Evolutionary conservation across 2,797 vertebrate species (phyloP).

Genomic region (Knipowitschia caucasica): DNA sequence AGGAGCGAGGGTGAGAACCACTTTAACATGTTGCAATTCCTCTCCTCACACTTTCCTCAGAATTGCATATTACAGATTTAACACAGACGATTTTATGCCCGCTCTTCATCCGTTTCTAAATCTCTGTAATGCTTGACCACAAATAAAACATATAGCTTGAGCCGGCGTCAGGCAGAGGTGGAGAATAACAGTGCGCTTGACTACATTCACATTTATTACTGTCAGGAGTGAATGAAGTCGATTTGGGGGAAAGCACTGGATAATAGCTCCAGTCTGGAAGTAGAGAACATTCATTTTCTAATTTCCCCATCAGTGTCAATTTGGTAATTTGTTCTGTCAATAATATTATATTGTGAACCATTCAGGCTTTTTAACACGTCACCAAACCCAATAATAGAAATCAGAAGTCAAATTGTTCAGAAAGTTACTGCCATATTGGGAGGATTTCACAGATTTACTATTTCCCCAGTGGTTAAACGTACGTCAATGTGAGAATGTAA

Average conservation of each 20-base stretch:
- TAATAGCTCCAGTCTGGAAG: constrained; percentile 45
- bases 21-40: constrained; percentile 87
- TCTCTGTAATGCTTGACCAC: constrained; percentile 63
- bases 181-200: constrained; percentile 56
- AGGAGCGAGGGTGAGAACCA: too few relatives aligned
- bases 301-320: constrained; percentile 59
- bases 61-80: constrained; percentile 85
- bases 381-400: constrained; percentile 14
- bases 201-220: constrained; percentile 59
- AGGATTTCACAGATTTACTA: background rate
- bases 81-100: constrained; percentile 75
- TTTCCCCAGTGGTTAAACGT: background rate
- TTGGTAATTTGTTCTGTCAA: constrained; percentile 51
- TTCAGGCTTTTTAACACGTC: constrained; percentile 19
- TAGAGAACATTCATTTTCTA: constrained; percentile 55
- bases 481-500: too few relatives aligned
- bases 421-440: background rate
- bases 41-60: constrained; percentile 84
- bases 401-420: constrained; percentile 18
- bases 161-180: constrained; percentile 35
- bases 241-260: constrained; percentile 52
- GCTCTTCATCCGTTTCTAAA: constrained; percentile 61
- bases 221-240: constrained; percentile 55
- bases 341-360: constrained; percentile 30
- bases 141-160: constrained; percentile 74